Percentiles rank a stretch among this genome's conserved stretches.
phyloP scores from a whole-genome alignment of 2,797 vertebrate genomes.

The Urocyon cinereoargenteus region DNA sequence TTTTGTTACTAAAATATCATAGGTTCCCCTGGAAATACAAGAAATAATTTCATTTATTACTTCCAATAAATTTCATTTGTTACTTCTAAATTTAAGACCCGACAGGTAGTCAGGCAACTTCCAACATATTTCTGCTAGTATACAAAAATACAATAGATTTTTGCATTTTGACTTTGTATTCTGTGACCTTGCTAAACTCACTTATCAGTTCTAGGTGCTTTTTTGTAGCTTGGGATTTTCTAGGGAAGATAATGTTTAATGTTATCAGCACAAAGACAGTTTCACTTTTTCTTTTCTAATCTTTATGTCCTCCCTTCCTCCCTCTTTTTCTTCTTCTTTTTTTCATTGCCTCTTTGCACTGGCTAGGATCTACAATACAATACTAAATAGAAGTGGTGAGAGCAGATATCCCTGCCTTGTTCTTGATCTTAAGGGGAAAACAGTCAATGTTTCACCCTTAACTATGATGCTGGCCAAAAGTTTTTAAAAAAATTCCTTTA shows the following conservation, averaged over 20 bases:
- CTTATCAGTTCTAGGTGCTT: not conserved
- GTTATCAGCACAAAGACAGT: not conserved
- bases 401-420: not conserved
- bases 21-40: conserved; percentile 91
- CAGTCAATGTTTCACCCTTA: not conserved
- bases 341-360: not conserved
- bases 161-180: conserved; percentile 2
- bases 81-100: conserved; percentile 40
- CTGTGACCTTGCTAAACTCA: conserved; percentile 21
- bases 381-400: not conserved
- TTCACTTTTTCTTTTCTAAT: not conserved
- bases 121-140: conserved; percentile 25
- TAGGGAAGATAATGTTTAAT: not conserved
- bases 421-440: conserved; percentile 9
- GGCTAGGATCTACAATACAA: not conserved
- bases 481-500: conserved; percentile 21
- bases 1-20: conserved; percentile 94
- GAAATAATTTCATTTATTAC: conserved; percentile 60
- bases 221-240: not conserved
- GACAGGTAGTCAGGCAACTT: not conserved
- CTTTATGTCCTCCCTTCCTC: not conserved
- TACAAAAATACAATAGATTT: conserved; percentile 18
- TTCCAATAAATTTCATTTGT: conserved; percentile 46
- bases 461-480: not conserved
- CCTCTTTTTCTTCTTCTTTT: not conserved